phyloP scores from a whole-genome alignment of 2,888 invertebrate genomes.

The Pollenia griseotomentosa region DNA sequence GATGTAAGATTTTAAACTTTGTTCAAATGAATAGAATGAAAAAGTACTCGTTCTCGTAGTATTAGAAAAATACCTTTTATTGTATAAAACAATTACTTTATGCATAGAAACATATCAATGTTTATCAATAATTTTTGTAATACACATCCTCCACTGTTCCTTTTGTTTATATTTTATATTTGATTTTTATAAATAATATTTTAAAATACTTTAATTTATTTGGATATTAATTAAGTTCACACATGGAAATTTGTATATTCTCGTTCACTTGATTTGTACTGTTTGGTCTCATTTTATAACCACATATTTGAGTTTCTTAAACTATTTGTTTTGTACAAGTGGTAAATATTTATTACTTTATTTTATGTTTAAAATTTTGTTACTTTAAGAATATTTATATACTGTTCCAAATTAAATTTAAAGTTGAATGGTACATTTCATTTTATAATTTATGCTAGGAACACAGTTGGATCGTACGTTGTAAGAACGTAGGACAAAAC shows the following conservation, averaged over 20 bases:
- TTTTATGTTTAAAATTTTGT: conserved; percentile 1
- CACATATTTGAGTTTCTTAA: conserved; percentile 3
- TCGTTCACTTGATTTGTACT: conserved; percentile 10
- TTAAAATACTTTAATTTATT: background rate
- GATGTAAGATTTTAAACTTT: conserved; percentile 85
- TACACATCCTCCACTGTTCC: background rate
- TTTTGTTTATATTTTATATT: background rate
- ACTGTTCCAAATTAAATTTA: conserved; percentile 35
- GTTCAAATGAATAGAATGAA: background rate
- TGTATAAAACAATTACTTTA: background rate
- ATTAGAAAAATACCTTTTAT: background rate
- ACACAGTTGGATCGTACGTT: too few relatives aligned
- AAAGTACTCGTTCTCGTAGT: too few relatives aligned
- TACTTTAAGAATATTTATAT: conserved; percentile 12
- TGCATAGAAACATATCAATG: background rate
- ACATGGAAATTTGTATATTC: background rate
- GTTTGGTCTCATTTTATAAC: conserved; percentile 59
- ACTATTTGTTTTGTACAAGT: conserved; percentile 16
- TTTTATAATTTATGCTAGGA: conserved; percentile 22
- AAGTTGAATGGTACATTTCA: conserved; percentile 44
- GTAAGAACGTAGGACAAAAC: too few relatives aligned
- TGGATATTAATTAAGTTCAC: too few relatives aligned
- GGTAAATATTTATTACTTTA: conserved; percentile 5
- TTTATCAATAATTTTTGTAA: conserved; percentile 10
- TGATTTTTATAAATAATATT: conserved; percentile 4